Conservation (phyloP, 2,888 invertebrate genomes). For the Sphecodes monilicornis region DNA sequence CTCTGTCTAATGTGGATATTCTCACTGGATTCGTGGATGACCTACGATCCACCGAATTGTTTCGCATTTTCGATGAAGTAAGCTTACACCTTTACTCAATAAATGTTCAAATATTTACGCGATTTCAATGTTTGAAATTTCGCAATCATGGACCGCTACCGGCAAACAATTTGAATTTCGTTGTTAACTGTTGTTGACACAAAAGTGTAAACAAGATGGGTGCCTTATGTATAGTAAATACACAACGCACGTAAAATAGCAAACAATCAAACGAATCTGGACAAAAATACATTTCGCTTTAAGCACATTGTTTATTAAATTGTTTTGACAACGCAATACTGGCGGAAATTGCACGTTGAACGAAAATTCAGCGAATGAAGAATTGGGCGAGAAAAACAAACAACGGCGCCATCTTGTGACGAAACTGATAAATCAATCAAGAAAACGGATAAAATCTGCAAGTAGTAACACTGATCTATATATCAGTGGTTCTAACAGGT, state of each 20-base stretch:
- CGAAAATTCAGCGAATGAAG: background rate
- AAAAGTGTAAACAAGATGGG: background rate
- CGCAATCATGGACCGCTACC: background rate
- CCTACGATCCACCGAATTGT: constrained; percentile 62
- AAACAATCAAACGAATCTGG: too few relatives aligned
- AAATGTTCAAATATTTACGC: background rate
- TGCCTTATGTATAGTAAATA: background rate
- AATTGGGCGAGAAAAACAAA: background rate
- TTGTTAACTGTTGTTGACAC: constrained; percentile 30
- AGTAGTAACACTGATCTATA: too few relatives aligned
- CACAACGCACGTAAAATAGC: too few relatives aligned
- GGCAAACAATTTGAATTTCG: constrained; percentile 25
- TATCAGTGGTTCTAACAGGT: too few relatives aligned
- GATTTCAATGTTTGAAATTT: too few relatives aligned
- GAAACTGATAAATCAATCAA: too few relatives aligned
- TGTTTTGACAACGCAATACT: background rate
- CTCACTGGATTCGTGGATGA: constrained; percentile 77
- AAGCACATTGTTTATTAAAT: too few relatives aligned
- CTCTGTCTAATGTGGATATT: constrained; percentile 70
- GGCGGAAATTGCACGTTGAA: too few relatives aligned
- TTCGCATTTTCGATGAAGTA: constrained; percentile 32
- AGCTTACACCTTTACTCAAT: background rate
- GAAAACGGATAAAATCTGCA: too few relatives aligned
- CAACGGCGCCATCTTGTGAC: too few relatives aligned
- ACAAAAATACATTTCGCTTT: too few relatives aligned